Evolutionary conservation across 2,888 invertebrate genomes (phyloP).

Genomic region (Notodonta ziczac): DNA sequence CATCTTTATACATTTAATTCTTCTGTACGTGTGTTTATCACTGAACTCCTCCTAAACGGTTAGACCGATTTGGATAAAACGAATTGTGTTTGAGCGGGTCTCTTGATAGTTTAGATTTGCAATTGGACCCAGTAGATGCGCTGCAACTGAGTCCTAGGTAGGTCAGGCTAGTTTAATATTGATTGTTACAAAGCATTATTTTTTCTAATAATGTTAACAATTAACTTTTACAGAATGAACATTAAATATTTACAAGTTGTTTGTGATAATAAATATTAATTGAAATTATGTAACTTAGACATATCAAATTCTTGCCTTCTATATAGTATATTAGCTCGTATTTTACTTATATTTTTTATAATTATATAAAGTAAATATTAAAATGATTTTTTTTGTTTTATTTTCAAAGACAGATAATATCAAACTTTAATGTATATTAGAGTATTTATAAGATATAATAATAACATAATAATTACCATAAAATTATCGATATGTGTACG

Average conservation of each 20-base stretch:
- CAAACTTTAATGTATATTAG: constrained; percentile 5
- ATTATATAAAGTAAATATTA: constrained; percentile 30
- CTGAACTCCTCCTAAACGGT: no score
- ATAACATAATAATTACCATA: constrained; percentile 9
- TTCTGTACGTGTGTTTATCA: no score
- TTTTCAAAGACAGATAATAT: constrained; percentile 14
- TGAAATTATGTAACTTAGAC: constrained; percentile 23
- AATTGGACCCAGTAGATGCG: no score
- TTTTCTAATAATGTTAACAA: no score
- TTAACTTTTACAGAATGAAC: neutral
- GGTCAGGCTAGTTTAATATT: no score
- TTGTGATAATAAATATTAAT: constrained; percentile 36
- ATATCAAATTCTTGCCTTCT: constrained; percentile 38
- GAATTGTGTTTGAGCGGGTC: no score
- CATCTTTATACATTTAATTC: no score
- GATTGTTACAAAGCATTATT: no score
- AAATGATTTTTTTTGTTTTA: constrained; percentile 6
- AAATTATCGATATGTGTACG: constrained; percentile 25
- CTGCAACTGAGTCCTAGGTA: no score
- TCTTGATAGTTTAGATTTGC: no score
- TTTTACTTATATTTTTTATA: constrained; percentile 40
- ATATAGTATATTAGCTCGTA: constrained; percentile 62
- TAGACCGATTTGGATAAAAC: no score
- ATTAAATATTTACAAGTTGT: constrained; percentile 6
- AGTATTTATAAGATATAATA: constrained; percentile 13